Percentiles rank a stretch among this genome's conserved stretches.
Conservation (phyloP, 1,140 invertebrate species). For the Pantala flavescens region DNA sequence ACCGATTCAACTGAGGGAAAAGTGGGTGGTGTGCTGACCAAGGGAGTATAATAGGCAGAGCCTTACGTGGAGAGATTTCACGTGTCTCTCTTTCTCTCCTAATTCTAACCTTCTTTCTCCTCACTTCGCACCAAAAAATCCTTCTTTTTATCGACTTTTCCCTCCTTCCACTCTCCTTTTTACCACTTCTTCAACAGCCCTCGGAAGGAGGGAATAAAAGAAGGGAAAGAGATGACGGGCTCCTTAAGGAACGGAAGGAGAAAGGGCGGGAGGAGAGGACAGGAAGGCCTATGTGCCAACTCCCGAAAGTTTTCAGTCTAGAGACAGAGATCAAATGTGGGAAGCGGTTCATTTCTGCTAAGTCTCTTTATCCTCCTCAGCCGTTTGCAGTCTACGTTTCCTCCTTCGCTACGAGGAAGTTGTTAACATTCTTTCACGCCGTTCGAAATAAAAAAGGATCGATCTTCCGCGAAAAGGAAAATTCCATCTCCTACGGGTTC, state of each 20-base stretch:
- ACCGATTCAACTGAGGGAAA: neutral
- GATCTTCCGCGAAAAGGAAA: neutral
- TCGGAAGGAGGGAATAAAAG: neutral
- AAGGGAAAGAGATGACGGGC: neutral
- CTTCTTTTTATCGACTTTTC: too few relatives aligned
- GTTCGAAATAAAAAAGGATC: neutral
- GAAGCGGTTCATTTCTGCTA: neutral
- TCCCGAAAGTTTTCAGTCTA: neutral
- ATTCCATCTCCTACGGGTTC: neutral
- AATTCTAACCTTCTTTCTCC: too few relatives aligned
- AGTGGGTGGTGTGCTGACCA: neutral
- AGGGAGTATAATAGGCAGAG: neutral
- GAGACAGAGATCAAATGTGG: neutral
- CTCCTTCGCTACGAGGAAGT: neutral
- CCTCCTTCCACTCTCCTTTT: too few relatives aligned
- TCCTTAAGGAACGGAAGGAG: neutral
- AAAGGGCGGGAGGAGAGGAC: neutral
- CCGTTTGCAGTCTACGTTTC: neutral
- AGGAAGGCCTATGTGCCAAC: neutral
- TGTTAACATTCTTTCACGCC: neutral
- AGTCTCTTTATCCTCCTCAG: neutral
- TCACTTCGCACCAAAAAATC: too few relatives aligned
- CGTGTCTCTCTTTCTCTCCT: too few relatives aligned
- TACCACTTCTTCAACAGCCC: too few relatives aligned
- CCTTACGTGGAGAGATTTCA: too few relatives aligned